These are phyloP conservation scores for Rhogogaster chlorosoma DNA, from an alignment of 2,888 invertebrate genomes.

Conservation along the genomic window DNA sequence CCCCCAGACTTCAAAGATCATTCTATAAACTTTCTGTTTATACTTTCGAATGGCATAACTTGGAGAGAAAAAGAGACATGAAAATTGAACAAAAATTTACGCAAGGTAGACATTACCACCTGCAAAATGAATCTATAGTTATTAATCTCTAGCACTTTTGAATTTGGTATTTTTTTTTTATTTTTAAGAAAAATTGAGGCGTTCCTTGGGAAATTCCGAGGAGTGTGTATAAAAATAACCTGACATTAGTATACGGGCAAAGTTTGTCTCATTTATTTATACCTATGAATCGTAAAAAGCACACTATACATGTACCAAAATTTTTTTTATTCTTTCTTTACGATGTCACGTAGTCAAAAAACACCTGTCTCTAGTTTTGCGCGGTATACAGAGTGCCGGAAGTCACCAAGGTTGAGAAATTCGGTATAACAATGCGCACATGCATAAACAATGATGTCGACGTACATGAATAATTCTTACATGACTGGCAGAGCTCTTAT, in stretches of 20 bases:
- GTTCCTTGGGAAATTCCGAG: background rate
- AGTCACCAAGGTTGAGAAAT: background rate
- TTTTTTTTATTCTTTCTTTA: background rate
- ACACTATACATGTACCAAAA: too few species aligned
- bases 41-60: background rate
- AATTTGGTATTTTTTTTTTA: background rate
- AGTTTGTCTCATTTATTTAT: background rate
- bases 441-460: background rate
- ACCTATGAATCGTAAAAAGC: too few species aligned
- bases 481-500: background rate
- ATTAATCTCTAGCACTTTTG: background rate
- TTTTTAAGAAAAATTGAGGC: background rate
- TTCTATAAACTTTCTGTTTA: background rate
- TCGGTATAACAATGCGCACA: background rate
- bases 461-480: background rate
- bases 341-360: background rate
- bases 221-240: background rate
- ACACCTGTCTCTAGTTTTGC: background rate
- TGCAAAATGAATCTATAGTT: background rate
- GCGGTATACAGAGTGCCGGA: background rate
- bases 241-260: background rate
- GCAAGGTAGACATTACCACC: background rate
- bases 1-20: too few species aligned
- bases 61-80: background rate
- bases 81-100: background rate